Base-by-base conservation (phyloP, 2,113 vertebrate genomes). In the Sinocyclocheilus grahami region DNA sequence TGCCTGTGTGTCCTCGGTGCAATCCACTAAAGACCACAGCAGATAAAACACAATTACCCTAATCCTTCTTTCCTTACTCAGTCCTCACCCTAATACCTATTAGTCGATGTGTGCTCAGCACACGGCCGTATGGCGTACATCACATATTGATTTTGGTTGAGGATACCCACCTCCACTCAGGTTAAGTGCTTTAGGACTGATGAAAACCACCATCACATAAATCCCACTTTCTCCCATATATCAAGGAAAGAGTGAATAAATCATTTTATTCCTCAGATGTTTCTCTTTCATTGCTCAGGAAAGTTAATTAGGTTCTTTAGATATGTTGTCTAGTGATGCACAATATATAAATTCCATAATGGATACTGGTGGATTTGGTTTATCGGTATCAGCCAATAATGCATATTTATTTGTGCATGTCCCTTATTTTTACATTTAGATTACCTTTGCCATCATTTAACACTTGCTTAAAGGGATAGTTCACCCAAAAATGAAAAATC, bases 11-110 rank as follows among this genome's bases (percentile, higher is more conserved):
- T 79, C 65, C 79, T 80, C 62, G 24, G 67, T 78, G 78, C 75
- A 86, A 74, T 82, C 37, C 84, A 79, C 78, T 53, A 82, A 30
- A 83, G 79, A 62, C 82, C 72, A 16, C 7, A 22, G 51, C 80
- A 74, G 86, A 86, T 87, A 84, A 84, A 84, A 62, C 63, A 83
- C 81, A 83, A 83, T 83, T 55, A 85, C 65, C 84, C 63, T 85
- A 82, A 58, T 83, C 69, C n/a, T 80, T 53, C 78, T n/a, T 80
- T 62, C 78, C 77, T 51, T 60, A 16, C 71, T 77, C 83, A 78
- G 60, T 65, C 80, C 37, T 71, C 71, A 69, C 13, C 42, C 46
- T 42, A 58, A 86, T 67, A 76, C 83, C n/a, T 76, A 76, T 79
- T 83, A 85, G 79, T 48, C 53, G 27, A 65, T 81, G 58, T 74